Base-by-base conservation (phyloP, 2,888 invertebrate genomes). In the Drosophila infuscata region DNA sequence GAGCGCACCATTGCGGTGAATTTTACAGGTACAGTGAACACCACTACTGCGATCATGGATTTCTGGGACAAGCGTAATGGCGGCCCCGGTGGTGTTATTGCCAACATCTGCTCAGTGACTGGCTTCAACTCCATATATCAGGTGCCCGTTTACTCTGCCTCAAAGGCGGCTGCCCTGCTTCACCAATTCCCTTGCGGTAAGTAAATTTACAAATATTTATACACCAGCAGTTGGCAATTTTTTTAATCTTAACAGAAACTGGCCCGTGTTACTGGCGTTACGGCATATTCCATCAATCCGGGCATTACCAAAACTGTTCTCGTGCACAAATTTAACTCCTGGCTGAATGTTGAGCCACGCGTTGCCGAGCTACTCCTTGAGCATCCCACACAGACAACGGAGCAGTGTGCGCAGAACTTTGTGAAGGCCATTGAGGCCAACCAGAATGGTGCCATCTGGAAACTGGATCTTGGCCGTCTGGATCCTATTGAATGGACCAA, bases 51-150 rank as follows among this genome's bases (percentile, higher is more conserved):
- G 69, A 93, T 90, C 2, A 72, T 93, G 74, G 88, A 92, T 6
- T 92, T 92, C 70, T 93, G 94, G 94, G 91, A 93, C 56, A 92
- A 91, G 70, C 91, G 92, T 48, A 91, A 92, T 58, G 93, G 93
- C 0, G 93, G 94, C 2, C 91, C 90, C 3, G 94, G 94, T 12
- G 93, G 93, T 4, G 83, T 92, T 52, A 90, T 93, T 66, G 89
- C 92, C 41, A 93, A 93, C 81, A 87, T 93, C 46, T 88, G 93
- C 7, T 93, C 93, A 0, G 88, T 91, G 9, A 83, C 92, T 0
- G 93, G 92, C 0, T 75, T 93, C 35, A 81, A 83, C 62, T 84
- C 90, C 51, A 70, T 81, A 38, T 73, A 91, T 12, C 82, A 83
- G 29, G 73, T 92, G 61, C 92, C 93, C 15, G 89, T 93, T 0